These are phyloP conservation scores for Hirtodrosophila duncani DNA, from an alignment of 2,888 invertebrate species.

Conservation along the genomic window DNA sequence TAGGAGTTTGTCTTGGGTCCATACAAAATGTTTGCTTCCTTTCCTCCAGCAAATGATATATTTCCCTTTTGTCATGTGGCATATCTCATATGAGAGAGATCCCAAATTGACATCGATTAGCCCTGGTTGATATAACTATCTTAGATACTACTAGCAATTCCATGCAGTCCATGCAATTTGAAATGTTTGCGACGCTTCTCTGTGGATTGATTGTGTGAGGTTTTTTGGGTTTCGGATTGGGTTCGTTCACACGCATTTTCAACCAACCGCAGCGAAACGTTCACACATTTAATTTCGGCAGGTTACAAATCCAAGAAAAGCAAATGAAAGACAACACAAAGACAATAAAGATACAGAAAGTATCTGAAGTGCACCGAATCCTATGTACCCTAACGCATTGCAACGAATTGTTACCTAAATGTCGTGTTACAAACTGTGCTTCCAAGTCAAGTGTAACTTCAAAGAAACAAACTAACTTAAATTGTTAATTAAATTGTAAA, in stretches of 20 bases:
- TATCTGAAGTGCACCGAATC: too few relatives aligned
- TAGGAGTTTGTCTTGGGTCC: too few relatives aligned
- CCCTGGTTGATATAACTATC: too few relatives aligned
- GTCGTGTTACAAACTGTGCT: slow-evolving; percentile 33
- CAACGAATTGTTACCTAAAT: too few relatives aligned
- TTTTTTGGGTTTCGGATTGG: slow-evolving; percentile 12
- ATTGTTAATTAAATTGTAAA: slow-evolving; percentile 26
- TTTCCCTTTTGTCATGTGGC: too few relatives aligned
- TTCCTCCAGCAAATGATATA: too few relatives aligned
- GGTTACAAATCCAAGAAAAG: slow-evolving; percentile 1
- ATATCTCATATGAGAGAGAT: too few relatives aligned
- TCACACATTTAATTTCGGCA: slow-evolving; percentile 54
- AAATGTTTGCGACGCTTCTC: neutral
- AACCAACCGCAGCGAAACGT: slow-evolving; percentile 51
- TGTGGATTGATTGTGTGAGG: slow-evolving; percentile 13
- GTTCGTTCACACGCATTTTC: slow-evolving; percentile 62
- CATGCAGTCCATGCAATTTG: neutral
- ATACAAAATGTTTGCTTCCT: too few relatives aligned
- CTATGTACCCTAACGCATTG: too few relatives aligned
- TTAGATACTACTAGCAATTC: neutral
- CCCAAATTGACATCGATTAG: too few relatives aligned
- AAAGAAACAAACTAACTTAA: slow-evolving; percentile 19
- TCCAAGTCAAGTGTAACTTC: slow-evolving; percentile 9
- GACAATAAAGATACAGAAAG: neutral
- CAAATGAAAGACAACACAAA: neutral